Base-by-base conservation (phyloP, 2,113 vertebrate genomes). In the Eudyptes chrysolophus region DNA sequence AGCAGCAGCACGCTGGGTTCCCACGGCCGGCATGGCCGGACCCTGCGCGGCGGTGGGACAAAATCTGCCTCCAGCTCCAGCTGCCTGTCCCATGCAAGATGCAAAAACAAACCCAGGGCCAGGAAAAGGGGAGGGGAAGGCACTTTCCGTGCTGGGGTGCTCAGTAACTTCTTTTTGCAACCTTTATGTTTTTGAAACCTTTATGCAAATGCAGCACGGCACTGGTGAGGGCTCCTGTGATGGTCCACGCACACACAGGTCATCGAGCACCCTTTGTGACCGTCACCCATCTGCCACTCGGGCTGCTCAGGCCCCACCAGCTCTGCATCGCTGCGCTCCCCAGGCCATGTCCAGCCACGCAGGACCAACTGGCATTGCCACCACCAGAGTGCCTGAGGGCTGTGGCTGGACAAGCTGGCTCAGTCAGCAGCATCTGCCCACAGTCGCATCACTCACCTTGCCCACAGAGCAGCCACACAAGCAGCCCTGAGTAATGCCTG, bases 181-280 rank as follows among this genome's bases (percentile, higher is more conserved):
- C 20, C 24, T 70, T 61, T 25, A 46, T 14, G 27, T 6, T 40
- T 93, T 60, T 54, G 30, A 18, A 76, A 54, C 10, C 34, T 34
- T 78, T n/a, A 51, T 12, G n/a, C 15, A 30, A 64, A 64, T 2
- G 9, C 36, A 80, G 34, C 1, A 1, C 1, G 14, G 52, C n/a
- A 16, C 70, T 52, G 58, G n/a, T 2, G 2, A 54, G 51, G 4
- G 38, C 34, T 85, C 16, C 30, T 1, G 2, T 48, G 32, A 57
- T 1, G 3, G 46, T 18, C 18, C 44, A 11, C 0, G 2, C 24
- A 7, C 4, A 2, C 42, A 26, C 10, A 54, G 49, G 24, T 36
- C 34, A 68, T 3, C 1, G 1, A 44, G 27, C 26, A 49, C 9
- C 52, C 24, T 64, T 36, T 48, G 76, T 30, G 65, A 68, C 32